Evolutionary conservation across 2,888 invertebrate genomes (phyloP).

Genomic region (Crioceris asparagi): DNA sequence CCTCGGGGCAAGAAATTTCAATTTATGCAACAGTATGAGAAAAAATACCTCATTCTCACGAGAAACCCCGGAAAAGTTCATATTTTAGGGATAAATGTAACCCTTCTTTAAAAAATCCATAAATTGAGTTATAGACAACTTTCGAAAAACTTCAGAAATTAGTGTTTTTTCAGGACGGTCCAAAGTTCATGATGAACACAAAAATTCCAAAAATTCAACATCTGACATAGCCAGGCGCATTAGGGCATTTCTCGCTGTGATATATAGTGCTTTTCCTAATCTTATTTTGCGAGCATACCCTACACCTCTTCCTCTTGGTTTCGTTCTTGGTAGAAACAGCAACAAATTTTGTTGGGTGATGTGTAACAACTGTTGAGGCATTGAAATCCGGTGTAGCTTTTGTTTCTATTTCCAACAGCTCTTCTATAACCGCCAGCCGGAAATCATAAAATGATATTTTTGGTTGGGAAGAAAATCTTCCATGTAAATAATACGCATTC

Average conservation of each 20-base stretch:
- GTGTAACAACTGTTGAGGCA: constrained; percentile 3
- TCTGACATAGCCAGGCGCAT: constrained; percentile 8
- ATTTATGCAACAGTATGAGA: too few species aligned
- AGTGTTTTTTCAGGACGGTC: too few species aligned
- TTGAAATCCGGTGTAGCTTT: constrained; percentile 2
- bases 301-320: constrained; percentile 9
- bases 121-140: too few species aligned
- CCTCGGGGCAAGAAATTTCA: too few species aligned
- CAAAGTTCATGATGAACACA: too few species aligned
- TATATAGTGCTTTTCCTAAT: constrained; percentile 9
- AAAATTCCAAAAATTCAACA: too few species aligned
- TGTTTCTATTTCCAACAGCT: constrained; percentile 2
- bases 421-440: constrained; percentile 3
- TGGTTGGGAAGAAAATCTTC: constrained; percentile 6
- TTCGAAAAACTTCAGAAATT: too few species aligned
- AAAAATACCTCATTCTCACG: too few species aligned
- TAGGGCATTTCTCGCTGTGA: constrained; percentile 8
- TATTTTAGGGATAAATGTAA: too few species aligned
- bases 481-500: constrained; percentile 12
- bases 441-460: constrained; percentile 8
- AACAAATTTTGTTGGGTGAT: constrained; percentile 7
- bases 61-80: too few species aligned
- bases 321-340: constrained; percentile 6
- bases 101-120: too few species aligned
- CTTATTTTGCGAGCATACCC: constrained; percentile 10